Base-by-base conservation (phyloP, 2,113 vertebrate genomes). In the Salvator merianae region DNA sequence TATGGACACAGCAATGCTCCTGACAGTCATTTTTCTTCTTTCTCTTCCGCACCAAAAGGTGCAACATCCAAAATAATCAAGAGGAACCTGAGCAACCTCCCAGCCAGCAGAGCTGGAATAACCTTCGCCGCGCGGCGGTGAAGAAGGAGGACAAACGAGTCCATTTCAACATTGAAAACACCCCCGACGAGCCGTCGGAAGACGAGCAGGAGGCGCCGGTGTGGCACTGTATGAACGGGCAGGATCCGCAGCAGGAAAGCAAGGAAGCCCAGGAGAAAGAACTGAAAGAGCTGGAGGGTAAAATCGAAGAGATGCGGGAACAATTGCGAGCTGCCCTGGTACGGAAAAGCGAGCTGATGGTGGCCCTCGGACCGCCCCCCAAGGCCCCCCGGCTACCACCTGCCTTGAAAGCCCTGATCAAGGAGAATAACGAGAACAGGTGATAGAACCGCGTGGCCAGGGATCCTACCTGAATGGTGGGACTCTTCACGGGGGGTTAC, bases 301-400 rank as follows among this genome's bases (percentile, higher is more conserved):
- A 91, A 83, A 99, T 99, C 0, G 91, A 94, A 26, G 90, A 80
- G 7, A 95, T 97, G 80, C 94, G 95, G 2, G 96, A 96, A 0
- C 95, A 96, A 83, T 93, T 99, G 75, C 94, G 92, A 0, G 85
- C 74, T 0, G 97, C 97, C 1, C 91, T 98, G 90, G 83, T 93
- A 66, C 92, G 96, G 90, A 96, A 95, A 30, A 96, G 96, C 0
- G 96, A 98, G 91, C 95, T 98, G 86, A 96, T 96, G 93, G 95
- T 96, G 0, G 92, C 59, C 12, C 88, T 97, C 53, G 93, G 94
- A 78, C 94, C 96, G 3, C 84, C 94, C 32, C 93, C 94, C 0
- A 88, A 90, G 82, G 53, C 75, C 0, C 0, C 66, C 14, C 53
- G n/a, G 32, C 59, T n/a, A 0, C 72, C 83, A 81, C 69, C 88